Conservation (phyloP, 2,888 invertebrate genomes). For the Hipparchia semele region DNA sequence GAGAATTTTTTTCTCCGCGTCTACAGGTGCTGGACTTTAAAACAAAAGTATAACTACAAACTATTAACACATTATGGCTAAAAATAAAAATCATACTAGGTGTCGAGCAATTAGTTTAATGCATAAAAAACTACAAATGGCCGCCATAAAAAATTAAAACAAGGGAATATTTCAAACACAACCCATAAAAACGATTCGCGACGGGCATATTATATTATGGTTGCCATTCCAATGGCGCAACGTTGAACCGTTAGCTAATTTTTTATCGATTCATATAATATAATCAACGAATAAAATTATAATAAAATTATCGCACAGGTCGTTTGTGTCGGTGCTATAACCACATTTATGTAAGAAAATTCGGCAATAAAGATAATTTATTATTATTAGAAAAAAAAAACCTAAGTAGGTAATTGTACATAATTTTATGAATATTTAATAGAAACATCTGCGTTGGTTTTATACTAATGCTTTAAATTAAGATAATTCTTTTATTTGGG, state of each 20-base stretch:
- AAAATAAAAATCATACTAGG: background rate
- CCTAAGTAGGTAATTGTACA: too few relatives aligned
- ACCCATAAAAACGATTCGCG: slow-evolving; percentile 14
- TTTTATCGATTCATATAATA: slow-evolving; percentile 28
- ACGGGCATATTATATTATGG: slow-evolving; percentile 7
- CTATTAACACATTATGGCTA: too few relatives aligned
- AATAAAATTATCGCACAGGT: slow-evolving; percentile 35
- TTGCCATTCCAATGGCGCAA: slow-evolving; percentile 27
- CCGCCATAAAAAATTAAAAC: background rate
- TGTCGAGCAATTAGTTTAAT: background rate
- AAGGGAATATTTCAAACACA: slow-evolving; percentile 2
- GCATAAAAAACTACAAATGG: slow-evolving; percentile 5
- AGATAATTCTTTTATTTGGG: background rate
- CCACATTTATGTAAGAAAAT: slow-evolving; percentile 31
- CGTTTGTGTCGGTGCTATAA: slow-evolving; percentile 28
- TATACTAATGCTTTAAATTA: background rate
- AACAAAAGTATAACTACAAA: too few relatives aligned
- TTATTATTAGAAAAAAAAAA: background rate
- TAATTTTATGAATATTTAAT: background rate
- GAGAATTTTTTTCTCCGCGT: too few relatives aligned
- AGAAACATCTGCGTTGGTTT: background rate
- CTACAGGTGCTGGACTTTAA: too few relatives aligned
- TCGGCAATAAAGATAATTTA: slow-evolving; percentile 34
- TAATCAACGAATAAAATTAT: slow-evolving; percentile 36
- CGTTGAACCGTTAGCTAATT: slow-evolving; percentile 32